These are phyloP conservation scores for Apocheima hispidaria DNA, from an alignment of 2,888 invertebrate genomes.

Conservation along the genomic window DNA sequence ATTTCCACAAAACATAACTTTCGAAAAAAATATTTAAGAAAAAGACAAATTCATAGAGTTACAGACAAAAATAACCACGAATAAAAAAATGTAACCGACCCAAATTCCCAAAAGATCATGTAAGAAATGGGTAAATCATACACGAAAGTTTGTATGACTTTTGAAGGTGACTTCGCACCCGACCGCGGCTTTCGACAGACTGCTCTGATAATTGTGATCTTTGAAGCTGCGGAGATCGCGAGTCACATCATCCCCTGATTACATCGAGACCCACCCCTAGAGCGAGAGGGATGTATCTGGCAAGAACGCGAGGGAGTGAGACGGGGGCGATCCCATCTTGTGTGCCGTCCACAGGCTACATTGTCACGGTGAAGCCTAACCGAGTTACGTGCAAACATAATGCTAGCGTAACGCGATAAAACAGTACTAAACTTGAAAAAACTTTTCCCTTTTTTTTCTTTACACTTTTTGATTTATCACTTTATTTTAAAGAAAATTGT, in stretches of 20 bases:
- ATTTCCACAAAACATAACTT: slow-evolving; percentile 29
- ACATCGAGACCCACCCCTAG: slow-evolving; percentile 84
- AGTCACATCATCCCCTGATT: slow-evolving; percentile 87
- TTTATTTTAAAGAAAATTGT: background rate
- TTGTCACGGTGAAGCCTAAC: slow-evolving; percentile 81
- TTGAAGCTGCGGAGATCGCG: slow-evolving; percentile 85
- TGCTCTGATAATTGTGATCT: slow-evolving; percentile 86
- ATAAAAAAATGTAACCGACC: background rate
- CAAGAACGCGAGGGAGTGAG: slow-evolving; percentile 59
- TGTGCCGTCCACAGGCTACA: slow-evolving; percentile 86
- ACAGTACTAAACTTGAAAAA: slow-evolving; percentile 8
- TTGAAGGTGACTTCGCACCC: slow-evolving; percentile 76
- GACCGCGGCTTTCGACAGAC: slow-evolving; percentile 84
- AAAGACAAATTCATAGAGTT: background rate
- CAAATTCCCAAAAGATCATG: slow-evolving; percentile 25
- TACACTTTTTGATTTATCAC: background rate
- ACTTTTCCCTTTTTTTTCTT: background rate
- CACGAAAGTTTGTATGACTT: slow-evolving; percentile 68
- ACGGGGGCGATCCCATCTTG: slow-evolving; percentile 87
- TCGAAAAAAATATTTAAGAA: slow-evolving; percentile 13
- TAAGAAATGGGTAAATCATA: slow-evolving; percentile 45
- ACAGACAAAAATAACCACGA: background rate
- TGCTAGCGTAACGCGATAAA: slow-evolving; percentile 54
- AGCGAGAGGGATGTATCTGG: slow-evolving; percentile 58
- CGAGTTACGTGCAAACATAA: slow-evolving; percentile 71